phyloP scores from a whole-genome alignment of 2,113 vertebrate species.

The Ageneiosus marmoratus region DNA sequence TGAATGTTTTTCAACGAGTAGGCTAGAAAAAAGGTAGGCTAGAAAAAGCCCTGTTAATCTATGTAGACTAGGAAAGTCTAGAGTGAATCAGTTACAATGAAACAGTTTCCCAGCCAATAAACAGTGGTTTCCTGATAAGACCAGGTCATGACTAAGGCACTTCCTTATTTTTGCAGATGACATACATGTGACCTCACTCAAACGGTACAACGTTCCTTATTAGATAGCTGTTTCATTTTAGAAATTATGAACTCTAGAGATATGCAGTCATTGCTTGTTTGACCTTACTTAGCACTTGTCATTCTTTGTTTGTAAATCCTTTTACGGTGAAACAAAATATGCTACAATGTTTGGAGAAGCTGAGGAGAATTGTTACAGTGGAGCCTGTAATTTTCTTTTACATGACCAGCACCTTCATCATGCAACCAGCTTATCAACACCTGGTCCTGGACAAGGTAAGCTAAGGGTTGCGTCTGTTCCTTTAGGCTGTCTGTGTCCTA shows the following conservation, averaged over 20 bases:
- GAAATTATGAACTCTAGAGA: background rate
- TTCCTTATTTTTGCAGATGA: conserved; percentile 38
- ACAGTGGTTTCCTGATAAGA: conserved; percentile 42
- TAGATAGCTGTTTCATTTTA: conserved; percentile 1
- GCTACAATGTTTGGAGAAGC: conserved; percentile 47
- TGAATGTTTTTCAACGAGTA: no score
- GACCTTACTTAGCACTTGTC: background rate
- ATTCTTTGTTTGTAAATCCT: background rate
- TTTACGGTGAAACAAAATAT: conserved; percentile 24
- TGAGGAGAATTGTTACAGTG: conserved; percentile 57
- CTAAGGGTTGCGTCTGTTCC: background rate
- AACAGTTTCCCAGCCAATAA: conserved; percentile 1
- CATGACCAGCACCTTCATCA: conserved; percentile 59
- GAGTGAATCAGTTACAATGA: conserved; percentile 4
- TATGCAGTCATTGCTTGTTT: conserved; percentile 9
- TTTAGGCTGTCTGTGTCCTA: conserved; percentile 10
- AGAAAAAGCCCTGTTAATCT: background rate
- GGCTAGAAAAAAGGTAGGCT: background rate
- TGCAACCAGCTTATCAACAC: conserved; percentile 56
- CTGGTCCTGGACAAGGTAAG: conserved; percentile 61
- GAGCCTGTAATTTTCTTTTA: conserved; percentile 64
- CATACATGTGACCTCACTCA: conserved; percentile 34
- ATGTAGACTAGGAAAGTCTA: background rate
- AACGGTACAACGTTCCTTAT: background rate
- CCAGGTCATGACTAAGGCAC: conserved; percentile 29